Conservation (phyloP, 2,888 invertebrate species). For the Tridacna gigas region DNA sequence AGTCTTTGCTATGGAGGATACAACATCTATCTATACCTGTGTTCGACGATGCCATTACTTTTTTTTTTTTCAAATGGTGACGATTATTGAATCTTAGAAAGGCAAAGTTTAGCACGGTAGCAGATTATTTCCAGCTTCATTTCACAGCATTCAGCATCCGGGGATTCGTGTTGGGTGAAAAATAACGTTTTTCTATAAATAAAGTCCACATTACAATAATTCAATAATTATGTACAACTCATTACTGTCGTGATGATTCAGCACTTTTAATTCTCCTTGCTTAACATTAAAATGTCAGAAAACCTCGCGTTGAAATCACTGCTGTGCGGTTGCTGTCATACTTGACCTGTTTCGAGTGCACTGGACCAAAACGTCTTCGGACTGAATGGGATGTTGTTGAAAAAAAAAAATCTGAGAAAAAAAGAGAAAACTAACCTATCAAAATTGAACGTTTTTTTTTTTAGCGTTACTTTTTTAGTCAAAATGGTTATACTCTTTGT, state of each 20-base stretch:
- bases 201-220: conserved; percentile 4
- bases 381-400: conserved; percentile 39
- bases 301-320: neutral
- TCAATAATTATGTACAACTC: neutral
- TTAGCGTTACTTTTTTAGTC: too few species aligned
- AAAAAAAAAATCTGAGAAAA: neutral
- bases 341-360: conserved; percentile 50
- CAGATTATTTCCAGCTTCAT: conserved; percentile 33
- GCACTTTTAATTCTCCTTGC: neutral
- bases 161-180: conserved; percentile 27
- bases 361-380: conserved; percentile 32
- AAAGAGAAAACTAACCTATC: neutral
- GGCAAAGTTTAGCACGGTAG: too few species aligned
- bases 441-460: too few species aligned
- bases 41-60: conserved; percentile 11
- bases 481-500: neutral
- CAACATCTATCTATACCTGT: conserved; percentile 2
- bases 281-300: neutral
- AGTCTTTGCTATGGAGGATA: too few species aligned
- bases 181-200: neutral
- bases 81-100: too few species aligned
- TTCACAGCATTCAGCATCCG: conserved; percentile 35
- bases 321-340: conserved; percentile 49
- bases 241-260: neutral
- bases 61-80: neutral